Evolutionary conservation across 2,113 vertebrate genomes (phyloP).

Genomic region (Deroptyus accipitrinus): DNA sequence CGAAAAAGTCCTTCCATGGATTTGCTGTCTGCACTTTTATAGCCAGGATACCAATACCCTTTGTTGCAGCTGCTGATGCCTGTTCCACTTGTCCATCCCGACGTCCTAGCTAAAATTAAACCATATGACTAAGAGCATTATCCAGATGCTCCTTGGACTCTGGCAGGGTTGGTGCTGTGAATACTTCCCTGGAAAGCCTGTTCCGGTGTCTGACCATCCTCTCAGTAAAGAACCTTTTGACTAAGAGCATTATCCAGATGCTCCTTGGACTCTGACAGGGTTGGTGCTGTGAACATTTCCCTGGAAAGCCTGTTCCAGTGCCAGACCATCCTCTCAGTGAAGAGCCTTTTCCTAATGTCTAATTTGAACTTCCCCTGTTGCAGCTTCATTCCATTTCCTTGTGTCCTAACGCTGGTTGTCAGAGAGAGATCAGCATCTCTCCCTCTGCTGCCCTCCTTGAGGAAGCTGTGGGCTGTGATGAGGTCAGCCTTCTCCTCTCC

Average conservation of each 20-base stretch:
- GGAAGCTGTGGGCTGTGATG: background rate
- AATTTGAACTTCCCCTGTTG: background rate
- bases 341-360: background rate
- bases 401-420: rapidly evolving
- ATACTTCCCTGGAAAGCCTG: background rate
- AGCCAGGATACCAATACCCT: background rate
- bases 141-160: background rate
- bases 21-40: background rate
- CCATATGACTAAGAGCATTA: rapidly evolving
- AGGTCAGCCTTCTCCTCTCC: background rate
- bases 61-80: background rate
- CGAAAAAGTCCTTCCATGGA: background rate
- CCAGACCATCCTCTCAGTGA: background rate
- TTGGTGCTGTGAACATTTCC: background rate
- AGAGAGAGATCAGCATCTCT: background rate
- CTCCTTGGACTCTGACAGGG: background rate
- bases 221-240: background rate
- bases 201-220: background rate
- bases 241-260: background rate
- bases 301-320: background rate
- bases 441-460: rapidly evolving
- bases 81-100: background rate
- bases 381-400: background rate
- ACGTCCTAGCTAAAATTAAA: background rate
- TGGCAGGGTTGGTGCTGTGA: background rate